Base-by-base conservation (phyloP, 1,140 invertebrate genomes). In the Phymastichus coffea region DNA sequence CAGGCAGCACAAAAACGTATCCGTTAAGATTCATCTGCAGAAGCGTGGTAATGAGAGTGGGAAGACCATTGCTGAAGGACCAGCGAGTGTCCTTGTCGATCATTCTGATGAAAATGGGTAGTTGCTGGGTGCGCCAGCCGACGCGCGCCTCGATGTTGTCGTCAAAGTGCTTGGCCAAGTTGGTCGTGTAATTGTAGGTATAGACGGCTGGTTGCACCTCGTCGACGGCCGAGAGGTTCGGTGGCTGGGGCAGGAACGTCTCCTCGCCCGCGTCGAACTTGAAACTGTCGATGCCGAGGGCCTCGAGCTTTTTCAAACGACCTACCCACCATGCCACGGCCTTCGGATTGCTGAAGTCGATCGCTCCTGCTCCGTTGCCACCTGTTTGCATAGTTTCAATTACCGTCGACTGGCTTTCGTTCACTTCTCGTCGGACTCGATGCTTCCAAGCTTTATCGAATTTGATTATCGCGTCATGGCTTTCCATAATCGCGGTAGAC, bases 211-310 rank as follows among this genome's bases (percentile, higher is more conserved):
- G 88, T 28, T 86, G 82, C 10, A 76, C 56, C 25, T 83, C 71
- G 2, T 69, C 38, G 33, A 81, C 67, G 0, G 79, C 78, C 64
- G 74, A 79, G 2, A 85, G 67, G 2, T 77, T 68, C 1, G 85
- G 70, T 6, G 38, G 38, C 71, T 83, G 75, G 65, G 85, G 86
- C 19, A 84, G 65, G 80, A 82, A 88, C 48, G 83, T 83, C 52
- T 77, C 79, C 77, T 95, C 92, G 14, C 94, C 95, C 10, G 93
- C 95, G 75, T 97, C 95, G 70, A 97, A 96, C 74, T 97, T 97
- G 62, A 94, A 93, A 58, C 90, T 88, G 69, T 93, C 89, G 26
- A 98, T 88, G 1, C 86, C 88, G 1, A 81, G 76, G 0, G 80
- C 72, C 61, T 86, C 72, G 2, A 97, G 63, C 9, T 64, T 46